Percentiles rank a stretch among this genome's conserved stretches.
Evolutionary conservation across 2,113 vertebrate species (phyloP).

Genomic region (Bujurquina vittata): DNA sequence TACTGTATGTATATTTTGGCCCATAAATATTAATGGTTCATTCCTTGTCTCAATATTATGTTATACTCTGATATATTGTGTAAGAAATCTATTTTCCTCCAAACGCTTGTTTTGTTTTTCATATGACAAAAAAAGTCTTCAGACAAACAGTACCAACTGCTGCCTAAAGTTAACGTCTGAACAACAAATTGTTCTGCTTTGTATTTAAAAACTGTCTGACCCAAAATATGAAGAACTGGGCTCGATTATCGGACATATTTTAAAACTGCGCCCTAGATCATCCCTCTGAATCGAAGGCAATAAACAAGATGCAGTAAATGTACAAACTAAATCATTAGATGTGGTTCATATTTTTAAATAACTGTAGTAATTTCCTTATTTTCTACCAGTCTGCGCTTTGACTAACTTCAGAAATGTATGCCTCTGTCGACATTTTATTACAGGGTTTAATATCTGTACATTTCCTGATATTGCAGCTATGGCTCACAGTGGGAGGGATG

Average conservation of each 20-base stretch:
- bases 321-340: background rate
- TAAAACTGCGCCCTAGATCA: background rate
- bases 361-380: background rate
- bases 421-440: slow-evolving; percentile 1
- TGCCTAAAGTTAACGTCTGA: background rate
- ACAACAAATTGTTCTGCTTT: no score
- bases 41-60: background rate
- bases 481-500: background rate
- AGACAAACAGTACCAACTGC: background rate
- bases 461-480: slow-evolving; percentile 1
- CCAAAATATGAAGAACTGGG: background rate
- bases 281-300: background rate
- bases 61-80: background rate
- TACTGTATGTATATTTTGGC: background rate
- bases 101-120: background rate
- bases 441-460: background rate
- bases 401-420: background rate
- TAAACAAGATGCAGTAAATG: background rate
- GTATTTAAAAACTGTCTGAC: background rate
- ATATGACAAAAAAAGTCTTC: background rate
- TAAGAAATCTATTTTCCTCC: background rate
- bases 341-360: background rate
- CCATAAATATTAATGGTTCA: background rate
- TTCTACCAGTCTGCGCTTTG: background rate
- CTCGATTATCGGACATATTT: background rate